Evolutionary conservation across 1,140 invertebrate species (phyloP).

Genomic region (Pseudobourletiella spinata): DNA sequence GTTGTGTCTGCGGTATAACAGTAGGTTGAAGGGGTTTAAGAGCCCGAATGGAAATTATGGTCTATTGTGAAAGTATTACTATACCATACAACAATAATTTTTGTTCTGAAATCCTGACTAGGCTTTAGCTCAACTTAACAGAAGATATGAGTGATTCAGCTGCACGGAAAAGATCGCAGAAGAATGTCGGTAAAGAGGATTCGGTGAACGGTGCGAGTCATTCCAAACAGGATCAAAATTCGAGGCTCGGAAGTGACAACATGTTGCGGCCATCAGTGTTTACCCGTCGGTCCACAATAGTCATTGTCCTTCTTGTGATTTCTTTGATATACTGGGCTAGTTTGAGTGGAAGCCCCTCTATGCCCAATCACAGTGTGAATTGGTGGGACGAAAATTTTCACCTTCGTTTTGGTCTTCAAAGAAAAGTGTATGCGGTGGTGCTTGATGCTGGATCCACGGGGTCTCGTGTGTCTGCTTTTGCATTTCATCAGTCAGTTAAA

Average conservation of each 20-base stretch:
- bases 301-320: conserved; percentile 8
- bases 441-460: conserved; percentile 96
- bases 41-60: too few relatives aligned
- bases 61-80: too few relatives aligned
- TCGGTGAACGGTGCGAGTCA: neutral
- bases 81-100: too few relatives aligned
- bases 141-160: conserved; percentile 28
- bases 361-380: conserved; percentile 34
- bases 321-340: conserved; percentile 8
- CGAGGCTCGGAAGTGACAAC: neutral
- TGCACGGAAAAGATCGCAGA: conserved; percentile 17
- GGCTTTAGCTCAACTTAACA: too few relatives aligned
- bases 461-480: conserved; percentile 79
- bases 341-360: neutral
- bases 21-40: too few relatives aligned
- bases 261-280: conserved; percentile 13
- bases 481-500: conserved; percentile 65
- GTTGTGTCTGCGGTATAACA: too few relatives aligned
- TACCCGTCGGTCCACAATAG: conserved; percentile 5
- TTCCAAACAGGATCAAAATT: neutral
- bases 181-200: neutral
- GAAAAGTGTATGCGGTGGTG: conserved; percentile 77
- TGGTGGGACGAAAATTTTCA: conserved; percentile 50
- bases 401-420: conserved; percentile 56
- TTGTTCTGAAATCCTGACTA: too few relatives aligned